phyloP scores from a whole-genome alignment of 2,113 vertebrate genomes.

The Melanotaenia duboulayi region DNA sequence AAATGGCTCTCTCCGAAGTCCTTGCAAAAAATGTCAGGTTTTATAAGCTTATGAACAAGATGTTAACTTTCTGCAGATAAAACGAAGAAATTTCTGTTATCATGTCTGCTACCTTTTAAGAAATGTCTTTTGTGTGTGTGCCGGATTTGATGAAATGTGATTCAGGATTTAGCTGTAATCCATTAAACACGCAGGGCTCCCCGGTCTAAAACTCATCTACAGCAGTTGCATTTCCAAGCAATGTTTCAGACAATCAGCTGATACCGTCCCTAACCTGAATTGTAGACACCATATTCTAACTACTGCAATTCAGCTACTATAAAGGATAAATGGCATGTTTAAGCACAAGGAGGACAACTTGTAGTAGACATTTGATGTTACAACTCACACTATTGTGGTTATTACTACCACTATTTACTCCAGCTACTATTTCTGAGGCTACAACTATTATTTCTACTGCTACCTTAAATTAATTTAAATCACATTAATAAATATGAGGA shows the following conservation, averaged over 20 bases:
- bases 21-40: constrained; percentile 6
- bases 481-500: neutral
- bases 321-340: too few relatives aligned
- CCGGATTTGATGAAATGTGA: too few relatives aligned
- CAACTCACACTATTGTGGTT: neutral
- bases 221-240: neutral
- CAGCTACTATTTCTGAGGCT: neutral
- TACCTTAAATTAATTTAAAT: neutral
- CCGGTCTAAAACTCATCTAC: too few relatives aligned
- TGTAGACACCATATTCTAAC: too few relatives aligned
- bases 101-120: neutral
- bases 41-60: constrained; percentile 8
- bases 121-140: neutral
- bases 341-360: too few relatives aligned
- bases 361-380: too few relatives aligned
- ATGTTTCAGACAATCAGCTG: neutral
- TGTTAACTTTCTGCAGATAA: neutral
- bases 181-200: too few relatives aligned
- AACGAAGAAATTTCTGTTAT: neutral
- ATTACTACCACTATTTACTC: too few relatives aligned
- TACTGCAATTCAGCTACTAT: too few relatives aligned
- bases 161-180: too few relatives aligned
- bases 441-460: neutral
- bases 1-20: neutral
- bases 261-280: neutral